Percentiles rank a stretch among this genome's conserved stretches.
These are phyloP conservation scores for Heloderma charlesbogerti DNA, from an alignment of 2,113 vertebrate genomes.

Conservation along the genomic window DNA sequence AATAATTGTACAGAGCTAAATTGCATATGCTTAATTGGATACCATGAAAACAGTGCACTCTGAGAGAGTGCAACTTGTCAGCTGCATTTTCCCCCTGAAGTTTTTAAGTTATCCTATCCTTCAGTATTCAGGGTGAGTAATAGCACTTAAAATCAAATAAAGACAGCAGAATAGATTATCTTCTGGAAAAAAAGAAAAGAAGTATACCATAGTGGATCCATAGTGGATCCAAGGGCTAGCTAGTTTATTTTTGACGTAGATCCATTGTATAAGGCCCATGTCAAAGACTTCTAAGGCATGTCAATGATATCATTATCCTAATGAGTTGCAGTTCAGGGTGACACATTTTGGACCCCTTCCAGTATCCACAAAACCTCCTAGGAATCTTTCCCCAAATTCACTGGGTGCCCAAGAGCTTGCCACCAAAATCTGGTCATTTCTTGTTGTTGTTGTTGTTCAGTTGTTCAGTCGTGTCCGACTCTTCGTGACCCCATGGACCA, in stretches of 20 bases:
- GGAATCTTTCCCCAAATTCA: not conserved
- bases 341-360: not conserved
- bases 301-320: too few species aligned
- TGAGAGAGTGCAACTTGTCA: not conserved
- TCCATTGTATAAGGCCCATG: not conserved
- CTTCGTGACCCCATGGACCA: too few species aligned
- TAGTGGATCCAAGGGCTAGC: too few species aligned
- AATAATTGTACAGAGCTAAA: slow-evolving; percentile 17
- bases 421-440: not conserved
- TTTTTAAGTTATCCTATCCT: not conserved
- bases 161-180: not conserved
- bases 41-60: slow-evolving; percentile 13
- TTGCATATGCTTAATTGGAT: slow-evolving; percentile 18
- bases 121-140: not conserved
- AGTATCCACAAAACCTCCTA: too few species aligned
- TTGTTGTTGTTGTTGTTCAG: too few species aligned
- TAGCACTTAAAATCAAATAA: not conserved
- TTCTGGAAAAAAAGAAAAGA: not conserved
- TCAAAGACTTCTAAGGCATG: not conserved
- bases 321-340: too few species aligned
- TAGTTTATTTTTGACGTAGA: not conserved
- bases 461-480: too few species aligned
- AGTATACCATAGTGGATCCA: not conserved
- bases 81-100: not conserved
- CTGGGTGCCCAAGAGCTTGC: not conserved